Evolutionary conservation across 2,888 invertebrate genomes (phyloP).

Genomic region (Eilema depressum): DNA sequence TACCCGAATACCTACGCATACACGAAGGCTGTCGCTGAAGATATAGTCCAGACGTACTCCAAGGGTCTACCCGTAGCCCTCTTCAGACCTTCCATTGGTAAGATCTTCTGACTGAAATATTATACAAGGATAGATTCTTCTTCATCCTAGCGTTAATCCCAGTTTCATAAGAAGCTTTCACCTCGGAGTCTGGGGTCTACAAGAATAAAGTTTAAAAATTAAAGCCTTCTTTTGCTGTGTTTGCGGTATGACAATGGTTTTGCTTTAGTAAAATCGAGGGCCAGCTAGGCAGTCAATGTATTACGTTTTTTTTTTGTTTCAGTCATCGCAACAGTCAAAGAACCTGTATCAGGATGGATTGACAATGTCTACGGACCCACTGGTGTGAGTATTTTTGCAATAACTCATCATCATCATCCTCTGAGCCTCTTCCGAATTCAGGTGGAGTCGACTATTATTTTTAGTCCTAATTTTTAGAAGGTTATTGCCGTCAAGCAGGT

Average conservation of each 20-base stretch:
- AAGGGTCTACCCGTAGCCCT: constrained; percentile 93
- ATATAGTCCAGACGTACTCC: constrained; percentile 91
- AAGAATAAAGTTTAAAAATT: no score
- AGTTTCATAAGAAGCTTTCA: no score
- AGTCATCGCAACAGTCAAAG: constrained; percentile 85
- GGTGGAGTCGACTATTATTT: no score
- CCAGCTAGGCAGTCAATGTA: no score
- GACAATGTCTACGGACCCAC: constrained; percentile 92
- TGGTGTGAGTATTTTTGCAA: constrained; percentile 71
- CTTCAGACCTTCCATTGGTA: constrained; percentile 96
- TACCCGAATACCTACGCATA: constrained; percentile 98
- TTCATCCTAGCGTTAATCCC: background rate
- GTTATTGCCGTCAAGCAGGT: no score
- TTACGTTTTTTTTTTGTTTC: constrained; percentile 24
- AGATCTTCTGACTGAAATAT: constrained; percentile 37
- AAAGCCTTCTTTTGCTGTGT: no score
- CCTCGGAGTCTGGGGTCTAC: no score
- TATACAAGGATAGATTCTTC: no score
- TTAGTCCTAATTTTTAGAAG: no score
- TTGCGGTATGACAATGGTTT: no score
- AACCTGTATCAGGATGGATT: constrained; percentile 90
- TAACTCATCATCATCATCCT: background rate
- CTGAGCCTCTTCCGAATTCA: no score
- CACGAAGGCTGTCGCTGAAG: constrained; percentile 96
- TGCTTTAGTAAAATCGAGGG: no score